Base-by-base conservation (phyloP, 2,797 vertebrate species). In the Neoniphon sammara region DNA sequence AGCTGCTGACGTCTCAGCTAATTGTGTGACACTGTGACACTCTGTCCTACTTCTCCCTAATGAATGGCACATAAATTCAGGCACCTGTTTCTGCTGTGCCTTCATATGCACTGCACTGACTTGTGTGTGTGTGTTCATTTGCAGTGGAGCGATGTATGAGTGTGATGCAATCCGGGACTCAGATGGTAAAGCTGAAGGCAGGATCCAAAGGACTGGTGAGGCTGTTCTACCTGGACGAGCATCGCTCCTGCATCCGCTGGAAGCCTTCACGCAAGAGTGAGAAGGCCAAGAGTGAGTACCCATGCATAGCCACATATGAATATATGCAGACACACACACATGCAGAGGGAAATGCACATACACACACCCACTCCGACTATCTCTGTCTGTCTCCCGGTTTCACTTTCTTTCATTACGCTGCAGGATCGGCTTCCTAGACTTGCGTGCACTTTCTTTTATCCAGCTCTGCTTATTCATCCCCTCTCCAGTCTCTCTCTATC, bases 81-180 rank as follows among this genome's bases (percentile, higher is more conserved):
- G 54, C 89, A 89, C 88, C 89, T 90, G 89, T 74, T 83, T 71
- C 66, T 61, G 78, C 84, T 80, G 34, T 77, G 34, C 71, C 75
- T 83, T 67, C 42, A 76, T 74, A 71, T 44, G 73, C 57, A 50
- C 64, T 68, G 36, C 44, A 21, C 75, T 89, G 78, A 91, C 54
- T 70, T 21, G 18, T 72, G 31, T 57, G 34, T 75, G 79, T 63
- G 81, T 44, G 39, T 90, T 91, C 67, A 31, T 82, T 87, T 83
- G 20, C 94, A 99, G 98, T 99, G 93, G 98, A 99, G 94, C 95
- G 98, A 97, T 99, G 98, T 91, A 98, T 99, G 98, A 95, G 94
- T 78, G 96, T 97, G 72, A 99, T 99, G 98, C 98, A 99, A 92
- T 98, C 98, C 20, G 98, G 98, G 91, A 98, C 97, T 44, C 97